Evolutionary conservation across 2,888 invertebrate genomes (phyloP), one percentile per base, ranked within the genome.

Genomic region (Busseola fusca): DNA sequence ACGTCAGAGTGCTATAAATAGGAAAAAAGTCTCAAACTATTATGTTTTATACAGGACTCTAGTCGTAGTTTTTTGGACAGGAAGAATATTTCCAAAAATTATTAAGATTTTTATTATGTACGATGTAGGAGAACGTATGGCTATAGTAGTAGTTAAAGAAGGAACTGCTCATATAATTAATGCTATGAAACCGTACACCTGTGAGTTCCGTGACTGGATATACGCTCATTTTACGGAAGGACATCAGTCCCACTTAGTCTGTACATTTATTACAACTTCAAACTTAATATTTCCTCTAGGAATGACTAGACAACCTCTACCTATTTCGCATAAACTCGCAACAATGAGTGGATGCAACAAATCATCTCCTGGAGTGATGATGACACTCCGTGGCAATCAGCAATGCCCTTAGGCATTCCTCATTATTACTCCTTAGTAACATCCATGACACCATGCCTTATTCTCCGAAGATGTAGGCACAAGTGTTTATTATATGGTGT

Each of bases 211-310:
- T 45, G 40, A 54, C 60, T 59, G n/a, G 45, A 65, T 52, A 75
- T 37, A 65, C 14, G 54, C 57, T 66, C 40, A 66, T 54, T 79
- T 40, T 66, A 64, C 40, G 30, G 62, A 54, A 72, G 66, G 76
- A 76, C 59, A 66, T 76, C 80, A 79, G 37, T 21, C 9, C 50
- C 68, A 68, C 58, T 72, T 65, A 68, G 34, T 27, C 37, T 3
- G 57, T 30, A 48, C 52, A 50, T 54, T 48, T 57, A 57, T 64
- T n/a, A 52, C 50, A 56, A 48, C 62, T 64, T 66, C 62, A 65
- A 50, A 57, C 63, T 62, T 64, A 25, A 66, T 74, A 37, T 52
- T 64, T 77, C 54, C 40, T 72, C 42, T 50, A 34, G 21, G n/a
- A 40, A 59, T 54, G 30, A 59, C 72, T 40, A 7, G 5, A 64